Evolutionary conservation across 2,888 invertebrate species (phyloP).

Genomic region (Pegoplata infirma): DNA sequence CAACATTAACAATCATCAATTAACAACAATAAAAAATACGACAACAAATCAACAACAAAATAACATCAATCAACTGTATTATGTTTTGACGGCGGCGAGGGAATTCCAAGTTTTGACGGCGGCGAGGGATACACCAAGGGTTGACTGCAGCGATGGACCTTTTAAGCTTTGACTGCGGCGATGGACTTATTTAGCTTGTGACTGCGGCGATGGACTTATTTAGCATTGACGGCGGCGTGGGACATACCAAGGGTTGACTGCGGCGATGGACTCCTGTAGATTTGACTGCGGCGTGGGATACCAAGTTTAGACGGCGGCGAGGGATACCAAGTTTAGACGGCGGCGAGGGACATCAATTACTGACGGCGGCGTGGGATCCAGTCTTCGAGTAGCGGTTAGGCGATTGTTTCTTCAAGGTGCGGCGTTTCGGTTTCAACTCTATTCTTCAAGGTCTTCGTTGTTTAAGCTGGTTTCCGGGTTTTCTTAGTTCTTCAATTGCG

Average conservation of each 20-base stretch:
- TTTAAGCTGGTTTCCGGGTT: too few relatives aligned
- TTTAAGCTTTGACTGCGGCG: too few relatives aligned
- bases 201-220: too few relatives aligned
- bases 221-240: conserved; percentile 61
- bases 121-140: conserved; percentile 34
- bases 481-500: too few relatives aligned
- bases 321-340: conserved; percentile 63
- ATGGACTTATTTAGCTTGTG: too few relatives aligned
- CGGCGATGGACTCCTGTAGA: conserved; percentile 60
- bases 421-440: too few relatives aligned
- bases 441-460: too few relatives aligned
- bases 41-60: conserved; percentile 45
- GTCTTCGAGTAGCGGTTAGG: too few relatives aligned
- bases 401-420: too few relatives aligned
- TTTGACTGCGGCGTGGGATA: conserved; percentile 70
- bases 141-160: conserved; percentile 66
- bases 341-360: conserved; percentile 63
- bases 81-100: conserved; percentile 66
- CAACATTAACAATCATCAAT: conserved; percentile 11
- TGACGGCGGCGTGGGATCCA: conserved; percentile 70
- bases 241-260: conserved; percentile 49
- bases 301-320: conserved; percentile 62
- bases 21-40: not conserved
- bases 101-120: too few relatives aligned
- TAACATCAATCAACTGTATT: conserved; percentile 19